phyloP scores from a whole-genome alignment of 2,888 invertebrate species.

The Campoplex nolae region DNA sequence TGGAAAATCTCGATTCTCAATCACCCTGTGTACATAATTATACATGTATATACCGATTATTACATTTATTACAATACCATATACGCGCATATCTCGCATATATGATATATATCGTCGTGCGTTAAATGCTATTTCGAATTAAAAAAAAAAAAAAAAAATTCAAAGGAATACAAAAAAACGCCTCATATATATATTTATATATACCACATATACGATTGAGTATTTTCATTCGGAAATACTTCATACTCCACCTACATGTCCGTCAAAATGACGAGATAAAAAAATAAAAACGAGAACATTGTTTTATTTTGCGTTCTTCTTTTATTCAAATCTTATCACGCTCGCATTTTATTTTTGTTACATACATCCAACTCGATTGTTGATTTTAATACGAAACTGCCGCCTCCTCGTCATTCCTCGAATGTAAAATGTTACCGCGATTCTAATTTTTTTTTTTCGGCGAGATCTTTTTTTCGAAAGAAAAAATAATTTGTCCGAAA shows the following conservation, averaged over 20 bases:
- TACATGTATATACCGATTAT: conserved; percentile 60
- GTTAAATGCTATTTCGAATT: conserved; percentile 33
- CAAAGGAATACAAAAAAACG: conserved; percentile 11
- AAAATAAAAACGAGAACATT: background rate
- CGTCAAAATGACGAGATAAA: conserved; percentile 29
- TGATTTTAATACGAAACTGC: conserved; percentile 28
- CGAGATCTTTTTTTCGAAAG: background rate
- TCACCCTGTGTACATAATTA: conserved; percentile 48
- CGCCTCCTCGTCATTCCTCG: conserved; percentile 39
- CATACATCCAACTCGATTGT: conserved; percentile 34
- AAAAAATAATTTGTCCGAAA: conserved; percentile 5
- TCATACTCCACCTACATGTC: conserved; percentile 42
- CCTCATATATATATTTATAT: conserved; percentile 39
- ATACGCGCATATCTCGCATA: conserved; percentile 69
- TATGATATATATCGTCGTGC: conserved; percentile 27
- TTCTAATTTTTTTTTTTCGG: background rate
- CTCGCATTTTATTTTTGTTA: background rate
- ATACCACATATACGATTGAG: conserved; percentile 58
- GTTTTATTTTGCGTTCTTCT: conserved; percentile 11
- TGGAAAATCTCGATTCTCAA: conserved; percentile 43
- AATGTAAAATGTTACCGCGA: conserved; percentile 33
- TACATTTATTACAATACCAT: conserved; percentile 61
- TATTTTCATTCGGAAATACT: conserved; percentile 43
- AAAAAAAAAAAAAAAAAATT: conserved; percentile 64
- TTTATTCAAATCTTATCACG: conserved; percentile 7